Conservation (phyloP, 1,140 invertebrate species). For the Tetranychus cinnabarinus region DNA sequence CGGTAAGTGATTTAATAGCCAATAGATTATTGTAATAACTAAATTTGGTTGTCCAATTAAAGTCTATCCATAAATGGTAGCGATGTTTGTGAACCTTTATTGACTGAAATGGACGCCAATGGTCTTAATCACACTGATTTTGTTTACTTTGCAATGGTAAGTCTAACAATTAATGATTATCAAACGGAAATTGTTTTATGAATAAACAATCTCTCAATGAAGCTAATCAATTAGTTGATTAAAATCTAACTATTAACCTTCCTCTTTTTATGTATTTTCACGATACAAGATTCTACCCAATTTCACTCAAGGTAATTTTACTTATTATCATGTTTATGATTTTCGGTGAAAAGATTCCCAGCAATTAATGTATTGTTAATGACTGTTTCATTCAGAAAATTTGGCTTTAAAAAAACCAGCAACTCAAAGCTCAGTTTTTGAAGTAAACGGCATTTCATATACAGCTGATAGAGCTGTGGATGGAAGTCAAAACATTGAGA, state of each 20-base stretch:
- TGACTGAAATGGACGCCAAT: conserved; percentile 6
- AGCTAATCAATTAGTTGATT: too few relatives aligned
- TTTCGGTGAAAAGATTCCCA: too few relatives aligned
- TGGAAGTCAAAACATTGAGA: conserved; percentile 11
- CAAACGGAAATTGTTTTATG: too few relatives aligned
- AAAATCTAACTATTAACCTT: too few relatives aligned
- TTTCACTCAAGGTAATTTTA: neutral
- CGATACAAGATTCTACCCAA: neutral
- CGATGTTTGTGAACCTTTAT: conserved; percentile 6
- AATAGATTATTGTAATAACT: neutral
- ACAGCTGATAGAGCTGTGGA: conserved; percentile 13
- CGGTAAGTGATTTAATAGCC: neutral
- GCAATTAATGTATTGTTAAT: too few relatives aligned
- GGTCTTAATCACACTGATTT: conserved; percentile 5
- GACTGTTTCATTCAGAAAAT: conserved; percentile 2
- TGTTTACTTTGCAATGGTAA: conserved; percentile 9
- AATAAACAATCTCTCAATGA: too few relatives aligned
- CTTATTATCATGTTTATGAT: neutral
- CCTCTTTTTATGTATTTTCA: neutral
- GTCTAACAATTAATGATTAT: neutral
- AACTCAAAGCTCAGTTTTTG: conserved; percentile 13
- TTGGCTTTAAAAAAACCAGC: conserved; percentile 11
- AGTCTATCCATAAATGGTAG: conserved; percentile 1
- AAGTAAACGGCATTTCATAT: conserved; percentile 12
- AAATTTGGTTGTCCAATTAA: neutral